A percentile compares a stretch with the other conserved stretches of the same genome.
Evolutionary conservation across 2,888 invertebrate genomes (phyloP).

Genomic region (Megastigmus dorsalis): DNA sequence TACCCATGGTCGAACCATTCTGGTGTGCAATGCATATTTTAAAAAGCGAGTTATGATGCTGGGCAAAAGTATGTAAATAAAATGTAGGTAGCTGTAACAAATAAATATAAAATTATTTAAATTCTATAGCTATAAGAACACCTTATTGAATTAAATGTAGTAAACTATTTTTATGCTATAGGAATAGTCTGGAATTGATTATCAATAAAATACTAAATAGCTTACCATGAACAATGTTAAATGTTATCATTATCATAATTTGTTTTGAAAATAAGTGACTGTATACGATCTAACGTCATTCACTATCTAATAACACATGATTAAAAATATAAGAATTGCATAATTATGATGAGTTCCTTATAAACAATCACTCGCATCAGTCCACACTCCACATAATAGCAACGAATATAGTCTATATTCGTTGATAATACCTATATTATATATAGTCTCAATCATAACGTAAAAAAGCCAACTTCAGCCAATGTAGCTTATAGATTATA

Average conservation of each 20-base stretch:
- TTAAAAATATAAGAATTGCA: constrained; percentile 1
- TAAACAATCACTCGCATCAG: no score
- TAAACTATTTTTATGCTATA: no score
- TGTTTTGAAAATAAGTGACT: no score
- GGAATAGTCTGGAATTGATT: no score
- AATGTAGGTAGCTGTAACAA: constrained; percentile 2
- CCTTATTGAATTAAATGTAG: background rate
- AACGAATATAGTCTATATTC: no score
- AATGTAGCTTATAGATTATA: no score
- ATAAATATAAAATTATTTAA: background rate
- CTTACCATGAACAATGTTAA: background rate
- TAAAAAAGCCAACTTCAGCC: no score
- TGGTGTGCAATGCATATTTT: constrained; percentile 65
- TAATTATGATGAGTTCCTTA: constrained; percentile 18
- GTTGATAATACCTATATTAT: no score
- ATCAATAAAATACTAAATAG: no score
- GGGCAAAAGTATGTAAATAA: background rate
- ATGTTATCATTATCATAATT: constrained; percentile 12
- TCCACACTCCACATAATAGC: no score
- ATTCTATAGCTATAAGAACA: constrained; percentile 1
- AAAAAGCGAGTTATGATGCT: constrained; percentile 58
- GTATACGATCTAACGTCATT: background rate
- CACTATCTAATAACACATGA: background rate
- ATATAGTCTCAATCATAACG: no score
- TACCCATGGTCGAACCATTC: constrained; percentile 71